Conservation (phyloP, 2,113 vertebrate genomes). For the Thryonomys swinderianus region DNA sequence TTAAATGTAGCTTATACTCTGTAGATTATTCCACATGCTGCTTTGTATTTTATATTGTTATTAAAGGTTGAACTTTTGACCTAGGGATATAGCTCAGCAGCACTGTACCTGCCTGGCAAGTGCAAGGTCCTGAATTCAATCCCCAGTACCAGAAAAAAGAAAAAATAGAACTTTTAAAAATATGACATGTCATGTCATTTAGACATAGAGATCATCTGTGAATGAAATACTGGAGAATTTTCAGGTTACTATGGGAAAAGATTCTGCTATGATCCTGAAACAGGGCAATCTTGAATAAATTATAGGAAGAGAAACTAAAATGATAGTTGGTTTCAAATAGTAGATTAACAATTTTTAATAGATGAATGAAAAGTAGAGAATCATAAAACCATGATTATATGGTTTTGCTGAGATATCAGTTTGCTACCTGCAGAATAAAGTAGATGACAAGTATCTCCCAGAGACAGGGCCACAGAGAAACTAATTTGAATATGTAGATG, state of each 20-base stretch:
- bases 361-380: neutral
- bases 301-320: neutral
- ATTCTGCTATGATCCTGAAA: neutral
- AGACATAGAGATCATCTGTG: neutral
- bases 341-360: neutral
- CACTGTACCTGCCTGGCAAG: no score
- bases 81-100: no score
- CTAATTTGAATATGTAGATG: neutral
- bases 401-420: neutral
- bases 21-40: neutral
- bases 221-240: neutral
- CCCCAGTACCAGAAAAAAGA: no score
- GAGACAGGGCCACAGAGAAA: neutral
- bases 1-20: neutral
- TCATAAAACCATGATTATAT: neutral
- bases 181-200: neutral
- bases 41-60: neutral
- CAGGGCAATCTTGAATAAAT: neutral
- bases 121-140: no score
- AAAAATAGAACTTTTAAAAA: neutral
- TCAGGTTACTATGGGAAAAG: neutral
- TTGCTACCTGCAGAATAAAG: neutral
- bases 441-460: neutral
- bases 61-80: neutral
- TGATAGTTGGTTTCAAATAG: neutral